Evolutionary conservation across 2,888 invertebrate genomes (phyloP).

Genomic region (Salpingus planirostris): DNA sequence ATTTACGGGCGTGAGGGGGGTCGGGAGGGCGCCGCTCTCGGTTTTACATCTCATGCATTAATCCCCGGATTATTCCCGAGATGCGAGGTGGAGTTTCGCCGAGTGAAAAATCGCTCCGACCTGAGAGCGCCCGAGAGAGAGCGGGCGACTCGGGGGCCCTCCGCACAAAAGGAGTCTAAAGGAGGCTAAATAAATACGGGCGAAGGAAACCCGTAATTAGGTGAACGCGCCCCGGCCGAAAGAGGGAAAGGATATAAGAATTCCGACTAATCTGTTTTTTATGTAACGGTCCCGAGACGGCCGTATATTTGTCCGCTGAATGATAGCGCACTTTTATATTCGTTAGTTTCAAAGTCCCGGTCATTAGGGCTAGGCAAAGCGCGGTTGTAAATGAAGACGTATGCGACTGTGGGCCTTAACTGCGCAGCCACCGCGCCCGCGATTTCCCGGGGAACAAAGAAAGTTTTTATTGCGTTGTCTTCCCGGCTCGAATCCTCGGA

Average conservation of each 20-base stretch:
- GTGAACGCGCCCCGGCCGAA: slow-evolving; percentile 16
- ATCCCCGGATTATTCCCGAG: too few relatives aligned
- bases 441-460: slow-evolving; percentile 21
- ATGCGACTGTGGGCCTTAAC: slow-evolving; percentile 23
- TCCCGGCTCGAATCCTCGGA: too few relatives aligned
- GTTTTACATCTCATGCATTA: too few relatives aligned
- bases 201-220: slow-evolving; percentile 22
- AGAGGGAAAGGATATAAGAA: slow-evolving; percentile 24
- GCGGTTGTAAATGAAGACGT: slow-evolving; percentile 23
- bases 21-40: too few relatives aligned
- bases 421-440: slow-evolving; percentile 15
- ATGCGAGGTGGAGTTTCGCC: too few relatives aligned
- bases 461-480: too few relatives aligned
- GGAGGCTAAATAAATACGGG: slow-evolving; percentile 19
- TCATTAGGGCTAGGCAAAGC: slow-evolving; percentile 28
- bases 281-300: slow-evolving; percentile 27
- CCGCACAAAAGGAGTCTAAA: too few relatives aligned
- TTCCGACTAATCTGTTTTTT: slow-evolving; percentile 30
- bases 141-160: too few relatives aligned
- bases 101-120: too few relatives aligned
- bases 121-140: too few relatives aligned
- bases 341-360: slow-evolving; percentile 28
- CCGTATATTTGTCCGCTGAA: slow-evolving; percentile 28
- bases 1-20: too few relatives aligned
- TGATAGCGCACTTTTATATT: slow-evolving; percentile 32